Evolutionary conservation across 2,888 invertebrate species (phyloP).

Genomic region (Serripes groenlandicus): DNA sequence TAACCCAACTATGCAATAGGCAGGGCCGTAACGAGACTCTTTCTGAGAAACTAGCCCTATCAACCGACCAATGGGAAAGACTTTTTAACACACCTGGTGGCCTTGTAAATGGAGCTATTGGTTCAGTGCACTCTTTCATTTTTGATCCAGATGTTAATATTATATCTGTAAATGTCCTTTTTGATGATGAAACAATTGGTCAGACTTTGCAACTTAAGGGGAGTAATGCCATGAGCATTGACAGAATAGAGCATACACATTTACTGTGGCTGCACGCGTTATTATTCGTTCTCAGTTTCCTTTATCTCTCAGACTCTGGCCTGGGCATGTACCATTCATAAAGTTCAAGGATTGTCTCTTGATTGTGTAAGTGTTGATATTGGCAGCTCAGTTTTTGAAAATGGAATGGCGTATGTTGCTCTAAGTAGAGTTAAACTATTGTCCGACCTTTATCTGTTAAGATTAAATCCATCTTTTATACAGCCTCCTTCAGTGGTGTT

Average conservation of each 20-base stretch:
- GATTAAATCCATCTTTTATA: too few species aligned
- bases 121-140: slow-evolving; percentile 18
- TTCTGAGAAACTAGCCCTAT: too few species aligned
- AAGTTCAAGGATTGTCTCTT: slow-evolving; percentile 26
- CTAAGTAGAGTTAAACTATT: too few species aligned
- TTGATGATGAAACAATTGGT: slow-evolving; percentile 24
- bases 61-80: too few species aligned
- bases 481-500: too few species aligned
- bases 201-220: slow-evolving; percentile 10
- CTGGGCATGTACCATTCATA: slow-evolving; percentile 36
- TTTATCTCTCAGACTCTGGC: slow-evolving; percentile 22
- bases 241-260: slow-evolving; percentile 23
- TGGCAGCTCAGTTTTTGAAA: slow-evolving; percentile 18
- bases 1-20: too few species aligned
- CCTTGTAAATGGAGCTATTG: slow-evolving; percentile 46
- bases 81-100: too few species aligned
- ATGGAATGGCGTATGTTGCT: slow-evolving; percentile 35
- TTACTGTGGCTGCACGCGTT: slow-evolving; percentile 19
- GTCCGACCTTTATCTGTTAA: too few species aligned
- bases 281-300: slow-evolving; percentile 44
- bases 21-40: too few species aligned
- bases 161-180: not conserved
- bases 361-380: slow-evolving; percentile 9
- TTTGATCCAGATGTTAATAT: not conserved
- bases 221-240: slow-evolving; percentile 20